Evolutionary conservation across 35 echinoderm and acorn worm genomes (phyloP), one percentile per base, ranked within the genome.

Genomic region (Lytechinus pictus): DNA sequence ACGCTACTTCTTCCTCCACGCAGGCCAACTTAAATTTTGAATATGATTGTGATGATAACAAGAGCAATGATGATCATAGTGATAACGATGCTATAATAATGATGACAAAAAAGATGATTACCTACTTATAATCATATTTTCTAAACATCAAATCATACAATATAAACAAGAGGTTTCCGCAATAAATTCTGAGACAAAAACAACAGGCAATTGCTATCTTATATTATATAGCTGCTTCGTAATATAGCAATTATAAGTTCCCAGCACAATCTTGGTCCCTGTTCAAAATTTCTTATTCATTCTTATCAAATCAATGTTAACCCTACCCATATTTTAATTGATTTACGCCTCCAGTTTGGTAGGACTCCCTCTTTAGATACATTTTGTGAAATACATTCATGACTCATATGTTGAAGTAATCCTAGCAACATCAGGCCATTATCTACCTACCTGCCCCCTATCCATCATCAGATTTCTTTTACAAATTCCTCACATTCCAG

Each of bases 401-500:
- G 66, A 79, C 66, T 79, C 66, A 79, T n/a, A 16, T 79, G 66
- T 79, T 79, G 66, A 79, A 79, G 66, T 79, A 79, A 79, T 79
- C 66, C 66, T 79, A 79, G 66, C 66, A 24, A 44, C 66, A 24
- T 4, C 66, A 0, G 66, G 19, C 66, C 66, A 79, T 79, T 79
- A 79, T 79, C 66, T 79, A 24, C 66, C 66, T 79, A 79, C 66
- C 66, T 79, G 66, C 66, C 66, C 66, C 66, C 66, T 7, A 79
- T 79, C 66, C 66, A 79, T 79, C 66, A 79, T 79, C 66, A 79
- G 66, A 79, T 79, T 79, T 79, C 66, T 79, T 14, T 79, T 7
- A 24, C 66, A 79, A 79, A 79, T 79, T 79, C 66, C 66, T 79
- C 21, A 79, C 66, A 79, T 79, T 79, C 66, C 66, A 79, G 19